These are phyloP conservation scores for Aegotheles bennettii DNA, from an alignment of 2,113 vertebrate genomes.

Conservation along the genomic window DNA sequence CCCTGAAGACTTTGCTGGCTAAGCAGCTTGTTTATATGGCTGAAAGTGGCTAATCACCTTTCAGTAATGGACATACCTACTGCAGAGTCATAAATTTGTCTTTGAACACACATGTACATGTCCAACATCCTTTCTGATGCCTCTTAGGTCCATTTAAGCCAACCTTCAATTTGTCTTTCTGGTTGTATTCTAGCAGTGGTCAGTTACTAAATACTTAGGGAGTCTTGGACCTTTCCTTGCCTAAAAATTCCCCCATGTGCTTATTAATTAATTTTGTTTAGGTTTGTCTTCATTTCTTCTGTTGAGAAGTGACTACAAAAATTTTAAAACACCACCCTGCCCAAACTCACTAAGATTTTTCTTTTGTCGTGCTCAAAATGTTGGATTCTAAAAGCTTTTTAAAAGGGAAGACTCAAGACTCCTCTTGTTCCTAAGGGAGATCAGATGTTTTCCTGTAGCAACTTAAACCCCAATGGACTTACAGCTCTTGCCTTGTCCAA, in stretches of 20 bases:
- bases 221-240: neutral
- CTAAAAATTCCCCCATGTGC: neutral
- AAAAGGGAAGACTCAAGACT: neutral
- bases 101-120: fast-evolving
- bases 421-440: neutral
- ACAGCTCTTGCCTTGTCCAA: neutral
- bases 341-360: neutral
- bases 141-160: neutral
- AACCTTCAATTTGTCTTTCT: neutral
- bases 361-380: neutral
- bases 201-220: neutral
- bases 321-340: neutral
- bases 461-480: neutral
- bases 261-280: neutral
- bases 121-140: neutral
- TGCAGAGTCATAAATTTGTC: neutral
- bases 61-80: fast-evolving
- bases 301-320: neutral
- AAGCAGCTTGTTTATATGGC: neutral
- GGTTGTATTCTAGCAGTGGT: neutral
- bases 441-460: neutral
- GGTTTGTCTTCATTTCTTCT: neutral
- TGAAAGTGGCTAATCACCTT: neutral
- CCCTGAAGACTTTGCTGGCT: neutral
- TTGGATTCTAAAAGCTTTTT: neutral